Percentiles rank a stretch among this genome's conserved stretches.
These are phyloP conservation scores for Chamaetylas fuelleborni DNA, from an alignment of 2,113 vertebrate genomes.

Conservation along the genomic window DNA sequence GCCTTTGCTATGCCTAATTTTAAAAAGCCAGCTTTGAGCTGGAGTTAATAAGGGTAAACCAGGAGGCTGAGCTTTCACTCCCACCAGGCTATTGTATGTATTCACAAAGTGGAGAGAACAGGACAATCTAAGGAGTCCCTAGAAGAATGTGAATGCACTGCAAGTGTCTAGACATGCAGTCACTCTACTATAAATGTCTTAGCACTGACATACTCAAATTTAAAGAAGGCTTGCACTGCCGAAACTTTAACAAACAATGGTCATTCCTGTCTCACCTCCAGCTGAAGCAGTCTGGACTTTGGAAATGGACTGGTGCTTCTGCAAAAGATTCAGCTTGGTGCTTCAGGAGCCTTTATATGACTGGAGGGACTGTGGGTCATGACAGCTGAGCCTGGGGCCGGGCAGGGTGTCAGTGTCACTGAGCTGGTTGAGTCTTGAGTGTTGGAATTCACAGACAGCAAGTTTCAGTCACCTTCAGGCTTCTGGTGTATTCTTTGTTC, in stretches of 20 bases:
- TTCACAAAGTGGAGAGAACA: slow-evolving; percentile 62
- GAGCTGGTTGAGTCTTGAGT: not conserved
- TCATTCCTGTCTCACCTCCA: not conserved
- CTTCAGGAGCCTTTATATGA: not conserved
- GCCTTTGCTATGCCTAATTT: slow-evolving; percentile 58
- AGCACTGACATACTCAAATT: not conserved
- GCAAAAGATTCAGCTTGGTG: not conserved
- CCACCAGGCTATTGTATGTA: slow-evolving; percentile 49
- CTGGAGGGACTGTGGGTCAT: not conserved
- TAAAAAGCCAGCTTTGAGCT: slow-evolving; percentile 61
- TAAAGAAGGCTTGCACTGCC: not conserved
- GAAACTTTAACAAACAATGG: not conserved
- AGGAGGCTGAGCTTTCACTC: slow-evolving; percentile 43
- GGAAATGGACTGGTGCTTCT: not conserved
- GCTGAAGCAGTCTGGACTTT: not conserved
- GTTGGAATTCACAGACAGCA: not conserved
- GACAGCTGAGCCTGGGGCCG: not conserved
- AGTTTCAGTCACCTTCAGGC: not conserved
- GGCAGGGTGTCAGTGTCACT: not conserved
- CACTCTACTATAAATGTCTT: slow-evolving; percentile 16
- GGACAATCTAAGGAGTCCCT: slow-evolving; percentile 43
- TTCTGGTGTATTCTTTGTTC: not conserved
- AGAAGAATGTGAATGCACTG: slow-evolving; percentile 66
- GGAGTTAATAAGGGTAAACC: slow-evolving; percentile 64
- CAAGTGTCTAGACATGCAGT: slow-evolving; percentile 72